Percentiles rank a stretch among this genome's conserved stretches.
These are phyloP conservation scores for Drosophila melanosoma DNA, from an alignment of 2,888 invertebrate species.

Conservation along the genomic window DNA sequence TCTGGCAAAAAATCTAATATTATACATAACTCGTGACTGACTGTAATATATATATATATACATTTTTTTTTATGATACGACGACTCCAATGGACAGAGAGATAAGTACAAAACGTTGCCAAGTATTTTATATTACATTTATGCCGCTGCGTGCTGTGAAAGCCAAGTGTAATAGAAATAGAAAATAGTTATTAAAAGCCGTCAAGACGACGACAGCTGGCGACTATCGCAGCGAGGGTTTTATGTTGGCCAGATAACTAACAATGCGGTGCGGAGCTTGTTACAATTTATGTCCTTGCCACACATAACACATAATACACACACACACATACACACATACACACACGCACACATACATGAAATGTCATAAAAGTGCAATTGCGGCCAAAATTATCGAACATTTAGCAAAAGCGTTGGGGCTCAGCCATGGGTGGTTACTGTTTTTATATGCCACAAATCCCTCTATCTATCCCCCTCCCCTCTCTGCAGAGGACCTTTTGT, in stretches of 20 bases:
- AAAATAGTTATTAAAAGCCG: slow-evolving; percentile 77
- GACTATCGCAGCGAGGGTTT: slow-evolving; percentile 49
- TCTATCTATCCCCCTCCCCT: background rate
- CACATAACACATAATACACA: background rate
- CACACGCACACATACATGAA: slow-evolving; percentile 52
- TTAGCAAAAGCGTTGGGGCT: slow-evolving; percentile 72
- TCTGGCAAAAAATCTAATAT: slow-evolving; percentile 4
- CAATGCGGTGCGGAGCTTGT: slow-evolving; percentile 44
- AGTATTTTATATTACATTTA: slow-evolving; percentile 65
- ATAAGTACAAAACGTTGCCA: slow-evolving; percentile 74
- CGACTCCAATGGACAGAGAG: slow-evolving; percentile 36
- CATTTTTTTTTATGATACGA: slow-evolving; percentile 16
- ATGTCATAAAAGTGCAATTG: slow-evolving; percentile 77
- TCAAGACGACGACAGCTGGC: slow-evolving; percentile 66
- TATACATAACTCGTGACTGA: slow-evolving; percentile 8
- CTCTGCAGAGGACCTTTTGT: slow-evolving; percentile 48
- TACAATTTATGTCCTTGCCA: slow-evolving; percentile 66
- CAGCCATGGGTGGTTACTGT: slow-evolving; percentile 65
- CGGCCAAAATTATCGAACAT: slow-evolving; percentile 79
- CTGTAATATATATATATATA: slow-evolving; percentile 3
- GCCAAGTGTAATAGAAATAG: slow-evolving; percentile 78
- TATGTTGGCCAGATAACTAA: slow-evolving; percentile 39
- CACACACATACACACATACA: background rate
- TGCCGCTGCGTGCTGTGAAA: slow-evolving; percentile 67
- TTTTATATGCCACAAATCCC: slow-evolving; percentile 48